Evolutionary conservation across 2,888 invertebrate genomes (phyloP).

Genomic region (Chymomyza procnemis): DNA sequence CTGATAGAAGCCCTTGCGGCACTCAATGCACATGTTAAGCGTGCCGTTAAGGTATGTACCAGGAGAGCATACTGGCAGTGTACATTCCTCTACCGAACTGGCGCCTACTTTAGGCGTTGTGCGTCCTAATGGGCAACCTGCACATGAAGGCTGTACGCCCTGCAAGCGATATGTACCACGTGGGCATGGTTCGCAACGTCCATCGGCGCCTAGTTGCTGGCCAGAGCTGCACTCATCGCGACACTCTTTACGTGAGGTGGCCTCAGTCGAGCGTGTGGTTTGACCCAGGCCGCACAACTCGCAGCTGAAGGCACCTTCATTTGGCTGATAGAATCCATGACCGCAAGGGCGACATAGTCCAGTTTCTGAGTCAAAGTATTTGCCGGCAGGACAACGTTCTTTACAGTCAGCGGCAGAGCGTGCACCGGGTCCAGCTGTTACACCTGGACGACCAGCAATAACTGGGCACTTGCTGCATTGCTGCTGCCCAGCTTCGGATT

Average conservation of each 20-base stretch:
- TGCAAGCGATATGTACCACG: constrained; percentile 91
- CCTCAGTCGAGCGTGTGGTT: constrained; percentile 93
- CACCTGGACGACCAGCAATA: constrained; percentile 93
- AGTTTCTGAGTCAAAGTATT: constrained; percentile 93
- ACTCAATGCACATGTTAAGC: constrained; percentile 90
- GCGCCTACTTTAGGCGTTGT: constrained; percentile 93
- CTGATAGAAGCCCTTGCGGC: constrained; percentile 94
- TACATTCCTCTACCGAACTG: constrained; percentile 92
- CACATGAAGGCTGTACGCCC: constrained; percentile 93
- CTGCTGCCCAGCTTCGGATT: constrained; percentile 93
- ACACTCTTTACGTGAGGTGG: constrained; percentile 91
- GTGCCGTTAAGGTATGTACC: constrained; percentile 92
- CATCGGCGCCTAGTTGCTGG: constrained; percentile 90
- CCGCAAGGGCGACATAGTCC: constrained; percentile 95
- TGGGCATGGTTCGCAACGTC: constrained; percentile 95
- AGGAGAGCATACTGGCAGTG: constrained; percentile 91
- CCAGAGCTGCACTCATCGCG: constrained; percentile 91
- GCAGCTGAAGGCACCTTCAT: constrained; percentile 94
- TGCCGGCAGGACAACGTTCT: constrained; percentile 95
- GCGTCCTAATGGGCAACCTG: constrained; percentile 91
- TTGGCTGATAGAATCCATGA: constrained; percentile 94
- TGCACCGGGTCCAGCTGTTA: constrained; percentile 91
- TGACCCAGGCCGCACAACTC: constrained; percentile 92
- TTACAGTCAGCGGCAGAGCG: constrained; percentile 93
- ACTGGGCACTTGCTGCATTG: constrained; percentile 93